These are phyloP conservation scores for Bradysia coprophila DNA, from an alignment of 1,140 invertebrate species.

Conservation along the genomic window DNA sequence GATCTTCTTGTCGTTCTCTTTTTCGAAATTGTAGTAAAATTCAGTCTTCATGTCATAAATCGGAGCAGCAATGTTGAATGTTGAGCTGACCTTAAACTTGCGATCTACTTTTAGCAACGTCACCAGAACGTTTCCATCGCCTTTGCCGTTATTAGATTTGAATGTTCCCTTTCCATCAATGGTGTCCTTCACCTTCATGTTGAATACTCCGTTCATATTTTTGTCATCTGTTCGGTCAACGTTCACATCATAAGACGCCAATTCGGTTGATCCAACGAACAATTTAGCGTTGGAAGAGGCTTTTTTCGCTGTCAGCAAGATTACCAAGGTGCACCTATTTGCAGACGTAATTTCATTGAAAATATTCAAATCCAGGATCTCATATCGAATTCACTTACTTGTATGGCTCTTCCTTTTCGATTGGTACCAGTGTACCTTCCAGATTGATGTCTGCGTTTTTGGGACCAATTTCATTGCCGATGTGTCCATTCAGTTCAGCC, in stretches of 20 bases:
- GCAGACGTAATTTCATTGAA: background rate
- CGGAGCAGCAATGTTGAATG: conserved; percentile 31
- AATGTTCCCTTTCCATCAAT: conserved; percentile 32
- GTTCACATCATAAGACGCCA: background rate
- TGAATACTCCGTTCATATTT: conserved; percentile 23
- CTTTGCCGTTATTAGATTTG: conserved; percentile 33
- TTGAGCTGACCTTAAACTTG: conserved; percentile 40
- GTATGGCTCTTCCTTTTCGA: background rate
- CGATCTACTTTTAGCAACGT: conserved; percentile 29
- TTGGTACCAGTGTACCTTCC: conserved; percentile 6
- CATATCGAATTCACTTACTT: conserved; percentile 15
- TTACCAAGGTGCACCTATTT: background rate
- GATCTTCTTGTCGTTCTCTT: conserved; percentile 42
- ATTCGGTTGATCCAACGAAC: background rate
- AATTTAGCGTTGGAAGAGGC: background rate
- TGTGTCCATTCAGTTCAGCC: conserved; percentile 12
- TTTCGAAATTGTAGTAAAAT: conserved; percentile 43
- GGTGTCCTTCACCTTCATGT: conserved; percentile 30
- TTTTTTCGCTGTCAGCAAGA: background rate
- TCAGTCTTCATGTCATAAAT: conserved; percentile 35
- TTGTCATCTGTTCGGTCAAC: background rate
- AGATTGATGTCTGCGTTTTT: conserved; percentile 15
- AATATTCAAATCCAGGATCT: conserved; percentile 13
- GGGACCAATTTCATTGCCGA: conserved; percentile 12
- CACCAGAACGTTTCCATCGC: conserved; percentile 29